Evolutionary conservation across 2,797 vertebrate species (phyloP), one percentile per base, ranked within the genome.

Genomic region (Tauraco hartlaubi): DNA sequence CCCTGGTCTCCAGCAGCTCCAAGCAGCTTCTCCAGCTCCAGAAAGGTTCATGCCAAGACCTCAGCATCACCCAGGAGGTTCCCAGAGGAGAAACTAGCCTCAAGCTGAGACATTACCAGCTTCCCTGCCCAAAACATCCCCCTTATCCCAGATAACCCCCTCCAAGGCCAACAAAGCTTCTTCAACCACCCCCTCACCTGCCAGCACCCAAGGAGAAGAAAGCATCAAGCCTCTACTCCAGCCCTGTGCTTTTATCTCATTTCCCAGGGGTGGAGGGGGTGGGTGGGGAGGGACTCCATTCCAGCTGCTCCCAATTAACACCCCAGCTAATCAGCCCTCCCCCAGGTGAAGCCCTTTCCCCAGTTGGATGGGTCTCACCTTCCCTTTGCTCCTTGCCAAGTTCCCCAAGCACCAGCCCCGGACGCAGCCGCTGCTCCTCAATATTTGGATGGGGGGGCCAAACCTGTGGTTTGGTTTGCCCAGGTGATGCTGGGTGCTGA

Each of bases 91-190:
- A 5, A 41, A 18, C 11, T 35, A 68, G 19, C 37, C 63, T 29
- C 0, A 0, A 6, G 15, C 16, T 63, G 51, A 66, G 31, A 2
- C 28, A 6, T 9, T 3, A 5, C 39, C 31, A 17, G 54, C n/a
- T 4, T 4, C 51, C 37, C 51, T 15, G 1, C 15, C 31, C 41
- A 31, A 55, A 58, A 16, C 28, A 20, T 0, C 49, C 63, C 21
- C 25, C 15, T 0, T 0, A 0, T 0, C 20, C 29, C 49, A 44
- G 22, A 3, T 0, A 21, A 1, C 9, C 29, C n/a, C 11, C 74
- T 9, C 14, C 9, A 9, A 1, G 11, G 10, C 18, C 4, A 6
- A 1, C 21, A n/a, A 46, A 2, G 0, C 10, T 3, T 26, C 35
- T 10, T 2, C 56, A 44, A 3, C 37, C 33, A 58, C 15, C 44